Base-by-base conservation (phyloP, 1,140 invertebrate species). In the Drosophila ercepeae region DNA sequence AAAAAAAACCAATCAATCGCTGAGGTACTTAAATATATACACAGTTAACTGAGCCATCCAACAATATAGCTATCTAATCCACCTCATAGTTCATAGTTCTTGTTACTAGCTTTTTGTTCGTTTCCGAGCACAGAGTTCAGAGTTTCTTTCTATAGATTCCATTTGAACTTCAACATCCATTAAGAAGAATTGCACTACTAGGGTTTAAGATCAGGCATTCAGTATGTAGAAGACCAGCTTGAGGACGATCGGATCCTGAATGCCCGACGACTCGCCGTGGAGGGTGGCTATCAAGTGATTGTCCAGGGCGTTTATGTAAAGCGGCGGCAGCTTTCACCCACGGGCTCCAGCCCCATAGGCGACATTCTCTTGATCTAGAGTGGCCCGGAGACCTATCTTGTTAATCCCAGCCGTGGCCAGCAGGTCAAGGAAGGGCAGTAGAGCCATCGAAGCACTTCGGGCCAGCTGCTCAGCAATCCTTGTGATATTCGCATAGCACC, bases 271-370 rank as follows among this genome's bases (percentile, higher is more conserved):
- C 74, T 95, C 94, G 81, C 94, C 93, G 82, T 96, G 95, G 34
- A 98, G 93, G 13, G 97, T 95, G 54, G 96, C 95, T 69, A 97
- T 95, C 41, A 98, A 92, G 91, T 96, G 95, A 89, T 95, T 96
- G 91, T 97, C 97, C 76, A 97, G 92, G 76, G 95, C 95, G 75
- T 96, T 96, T 95, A 97, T 97, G 89, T 96, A 97, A 44, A 94
- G 92, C 8, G 95, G 94, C 7, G 96, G 94, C 53, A 98, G 92
- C 83, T 94, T 95, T 13, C 93, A 92, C 9, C 95, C 95, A 73
- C 94, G 93, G 13, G 95, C 94, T 19, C 97, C 97, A 14, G 96
- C 95, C 90, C 96, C 95, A 91, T 97, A 98, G 23, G 95, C 95
- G 53, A 97, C 96, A 90, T 95, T 95, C 72, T 97, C 96, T 29